Percentiles rank a stretch among this genome's conserved stretches.
Conservation (phyloP, 1,140 invertebrate genomes). For the Probaryconus sp. region DNA sequence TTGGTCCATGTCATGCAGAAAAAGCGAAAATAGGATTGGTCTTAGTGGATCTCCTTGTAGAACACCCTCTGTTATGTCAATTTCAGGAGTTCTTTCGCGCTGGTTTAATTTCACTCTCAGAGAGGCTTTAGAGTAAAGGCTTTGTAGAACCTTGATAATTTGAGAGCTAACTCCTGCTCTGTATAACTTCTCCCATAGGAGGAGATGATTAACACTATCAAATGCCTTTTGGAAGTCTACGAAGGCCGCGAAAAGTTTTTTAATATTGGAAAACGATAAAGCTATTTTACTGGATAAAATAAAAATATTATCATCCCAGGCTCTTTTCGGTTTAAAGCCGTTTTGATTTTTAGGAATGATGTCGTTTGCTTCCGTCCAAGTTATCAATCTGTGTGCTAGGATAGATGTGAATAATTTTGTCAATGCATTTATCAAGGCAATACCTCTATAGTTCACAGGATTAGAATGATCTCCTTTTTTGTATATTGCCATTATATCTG, state of each 20-base stretch:
- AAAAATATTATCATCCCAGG: slow-evolving; percentile 40
- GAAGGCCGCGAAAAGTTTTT: slow-evolving; percentile 10
- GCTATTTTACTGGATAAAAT: slow-evolving; percentile 10
- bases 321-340: slow-evolving; percentile 5
- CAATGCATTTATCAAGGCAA: slow-evolving; percentile 25
- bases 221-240: slow-evolving; percentile 34
- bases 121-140: slow-evolving; percentile 14
- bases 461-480: slow-evolving; percentile 40
- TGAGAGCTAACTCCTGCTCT: slow-evolving; percentile 8
- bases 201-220: slow-evolving; percentile 14
- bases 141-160: slow-evolving; percentile 25
- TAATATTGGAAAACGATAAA: neutral
- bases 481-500: slow-evolving; percentile 13
- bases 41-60: slow-evolving; percentile 30
- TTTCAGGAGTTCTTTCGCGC: neutral
- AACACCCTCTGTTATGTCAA: slow-evolving; percentile 28
- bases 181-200: slow-evolving; percentile 19
- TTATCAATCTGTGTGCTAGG: slow-evolving; percentile 5
- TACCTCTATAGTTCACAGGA: slow-evolving; percentile 34
- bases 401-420: slow-evolving; percentile 30
- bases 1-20: slow-evolving; percentile 4
- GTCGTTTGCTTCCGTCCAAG: slow-evolving; percentile 1
- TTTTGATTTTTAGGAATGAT: slow-evolving; percentile 27
- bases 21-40: slow-evolving; percentile 22
- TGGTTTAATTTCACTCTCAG: neutral